Base-by-base conservation (phyloP, 1,140 invertebrate genomes). In the Rhyzopertha dominica region DNA sequence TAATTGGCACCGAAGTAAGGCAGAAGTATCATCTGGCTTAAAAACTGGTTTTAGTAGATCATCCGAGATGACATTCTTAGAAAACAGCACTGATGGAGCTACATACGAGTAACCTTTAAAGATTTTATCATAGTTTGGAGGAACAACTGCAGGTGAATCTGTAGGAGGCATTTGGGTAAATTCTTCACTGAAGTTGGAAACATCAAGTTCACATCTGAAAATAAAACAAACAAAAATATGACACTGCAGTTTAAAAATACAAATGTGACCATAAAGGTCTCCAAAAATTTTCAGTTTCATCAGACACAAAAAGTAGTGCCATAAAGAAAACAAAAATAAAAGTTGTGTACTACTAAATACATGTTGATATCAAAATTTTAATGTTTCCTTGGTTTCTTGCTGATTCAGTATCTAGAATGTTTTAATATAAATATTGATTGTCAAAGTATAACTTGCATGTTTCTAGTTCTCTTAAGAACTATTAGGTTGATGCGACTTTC, bases 41-140 rank as follows among this genome's bases (percentile, higher is more conserved):
- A 13, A 18, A 41, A 43, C 29, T 12, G 53, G 47, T 34, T 54
- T 51, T 9, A 61, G 46, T 35, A 60, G 37, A 25, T 65, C 57
- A 51, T 84, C 79, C 39, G 81, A 87, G 48, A 92, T 80, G 8
- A 84, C 76, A 62, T 94, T 93, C 56, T 90, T 85, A 31, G 83
- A 82, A 65, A 94, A 91, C 31, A 93, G 68, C 39, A 95, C 81
- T 48, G 91, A 94, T 1, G 95, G 95, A 1, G 95, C 87, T 18
- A 98, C 87, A 70, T 92, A 98, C 0, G 93, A 96, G 65, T 97
- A 98, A 22, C 91, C 77, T 47, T 87, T 81, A 66, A 95, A 98
- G 24, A 95, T 77, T 65, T 88, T 89, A 53, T 92, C 87, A 52
- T 82, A 83, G 64, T 91, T 86, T 1, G 81, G 75, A 13, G 92